phyloP scores from a whole-genome alignment of 2,113 vertebrate species.

The Aspiorhynchus laticeps region DNA sequence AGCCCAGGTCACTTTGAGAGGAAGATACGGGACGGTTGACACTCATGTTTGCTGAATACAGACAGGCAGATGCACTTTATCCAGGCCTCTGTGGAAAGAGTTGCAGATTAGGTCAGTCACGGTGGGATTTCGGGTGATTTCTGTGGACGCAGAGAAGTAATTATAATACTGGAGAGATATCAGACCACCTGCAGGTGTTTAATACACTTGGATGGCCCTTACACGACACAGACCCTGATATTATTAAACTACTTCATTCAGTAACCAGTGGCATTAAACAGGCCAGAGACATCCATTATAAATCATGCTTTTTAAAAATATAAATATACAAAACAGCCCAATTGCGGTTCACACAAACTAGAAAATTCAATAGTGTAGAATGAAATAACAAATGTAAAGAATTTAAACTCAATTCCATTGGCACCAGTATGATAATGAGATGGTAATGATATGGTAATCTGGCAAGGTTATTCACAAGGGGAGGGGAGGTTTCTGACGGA shows the following conservation, averaged over 20 bases:
- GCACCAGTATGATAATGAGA: constrained; percentile 71
- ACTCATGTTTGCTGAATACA: background rate
- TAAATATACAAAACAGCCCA: background rate
- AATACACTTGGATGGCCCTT: constrained; percentile 5
- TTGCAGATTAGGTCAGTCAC: background rate
- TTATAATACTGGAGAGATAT: constrained; percentile 22
- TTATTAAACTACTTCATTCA: constrained; percentile 20
- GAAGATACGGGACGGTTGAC: background rate
- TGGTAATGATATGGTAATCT: constrained; percentile 77
- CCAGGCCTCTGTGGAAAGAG: background rate
- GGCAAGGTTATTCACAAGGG: constrained; percentile 77
- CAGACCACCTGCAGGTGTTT: constrained; percentile 36
- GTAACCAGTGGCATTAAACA: constrained; percentile 4
- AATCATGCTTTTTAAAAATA: background rate
- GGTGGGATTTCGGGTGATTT: background rate
- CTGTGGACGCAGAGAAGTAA: constrained; percentile 7
- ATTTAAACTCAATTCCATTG: constrained; percentile 45
- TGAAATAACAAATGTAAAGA: constrained; percentile 17
- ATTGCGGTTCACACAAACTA: background rate
- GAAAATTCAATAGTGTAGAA: background rate
- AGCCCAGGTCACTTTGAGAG: constrained; percentile 18
- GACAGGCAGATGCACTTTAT: background rate
- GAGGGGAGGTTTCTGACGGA: constrained; percentile 59
- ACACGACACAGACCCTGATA: background rate
- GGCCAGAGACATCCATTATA: background rate